Conservation (phyloP, 2,113 vertebrate genomes). For the Toxotes jaculatrix region DNA sequence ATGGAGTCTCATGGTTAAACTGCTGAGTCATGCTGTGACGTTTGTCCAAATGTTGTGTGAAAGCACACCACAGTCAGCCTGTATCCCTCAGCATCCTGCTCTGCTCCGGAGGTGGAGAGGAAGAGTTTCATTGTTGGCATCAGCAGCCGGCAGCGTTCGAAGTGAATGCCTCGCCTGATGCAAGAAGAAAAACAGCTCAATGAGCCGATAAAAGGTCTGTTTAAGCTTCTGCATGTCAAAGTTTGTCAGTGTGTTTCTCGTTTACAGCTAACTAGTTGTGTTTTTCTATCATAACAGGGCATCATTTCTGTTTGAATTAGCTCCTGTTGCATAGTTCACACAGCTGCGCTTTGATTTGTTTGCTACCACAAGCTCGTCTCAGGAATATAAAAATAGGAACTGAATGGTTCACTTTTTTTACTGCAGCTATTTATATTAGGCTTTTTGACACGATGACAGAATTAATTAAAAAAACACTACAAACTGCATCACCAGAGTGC, state of each 20-base stretch:
- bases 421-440: constrained; percentile 6
- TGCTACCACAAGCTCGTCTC: constrained; percentile 17
- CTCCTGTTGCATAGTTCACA: constrained; percentile 29
- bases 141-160: constrained; percentile 21
- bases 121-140: constrained; percentile 50
- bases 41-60: constrained; percentile 72
- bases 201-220: constrained; percentile 54
- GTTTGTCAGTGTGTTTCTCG: constrained; percentile 1
- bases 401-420: not conserved
- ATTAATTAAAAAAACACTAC: not conserved
- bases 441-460: not conserved
- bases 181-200: constrained; percentile 27
- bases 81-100: constrained; percentile 57
- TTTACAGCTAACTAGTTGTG: not conserved
- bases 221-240: constrained; percentile 32
- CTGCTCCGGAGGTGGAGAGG: constrained; percentile 38
- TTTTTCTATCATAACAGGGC: not conserved
- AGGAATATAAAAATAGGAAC: constrained; percentile 1
- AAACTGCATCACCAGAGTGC: not conserved
- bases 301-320: constrained; percentile 14
- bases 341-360: constrained; percentile 5
- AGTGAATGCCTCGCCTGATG: constrained; percentile 41
- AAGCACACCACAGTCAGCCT: constrained; percentile 42
- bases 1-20: constrained; percentile 37
- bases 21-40: constrained; percentile 74